phyloP scores from a whole-genome alignment of 2,797 vertebrate species.

The Natrix natrix region DNA sequence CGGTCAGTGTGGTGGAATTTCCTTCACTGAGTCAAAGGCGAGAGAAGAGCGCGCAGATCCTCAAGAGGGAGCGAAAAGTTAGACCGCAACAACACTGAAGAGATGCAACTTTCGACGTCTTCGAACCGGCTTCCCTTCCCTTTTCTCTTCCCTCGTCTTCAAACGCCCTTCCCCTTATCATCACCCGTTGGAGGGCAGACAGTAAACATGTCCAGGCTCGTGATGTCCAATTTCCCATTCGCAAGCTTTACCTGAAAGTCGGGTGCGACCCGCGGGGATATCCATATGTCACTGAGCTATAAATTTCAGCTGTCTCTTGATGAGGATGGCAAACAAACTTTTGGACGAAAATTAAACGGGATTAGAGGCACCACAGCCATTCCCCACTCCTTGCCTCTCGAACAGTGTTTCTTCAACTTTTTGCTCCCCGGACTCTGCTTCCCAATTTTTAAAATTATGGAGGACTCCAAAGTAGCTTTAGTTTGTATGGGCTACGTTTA shows the following conservation, averaged over 20 bases:
- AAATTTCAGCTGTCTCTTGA: not conserved
- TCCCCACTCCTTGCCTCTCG: not conserved
- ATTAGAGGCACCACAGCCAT: not conserved
- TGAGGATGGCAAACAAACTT: not conserved
- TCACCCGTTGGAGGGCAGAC: not conserved
- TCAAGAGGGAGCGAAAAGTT: not conserved
- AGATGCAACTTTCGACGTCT: not conserved
- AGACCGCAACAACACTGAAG: not conserved
- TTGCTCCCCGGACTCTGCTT: not conserved
- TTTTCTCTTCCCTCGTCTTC: not conserved
- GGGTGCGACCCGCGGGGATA: not conserved
- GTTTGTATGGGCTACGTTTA: not conserved
- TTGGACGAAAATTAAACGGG: too few relatives aligned
- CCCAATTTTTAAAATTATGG: not conserved
- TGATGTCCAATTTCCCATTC: not conserved
- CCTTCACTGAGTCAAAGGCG: not conserved
- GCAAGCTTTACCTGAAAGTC: not conserved
- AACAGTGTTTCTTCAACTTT: not conserved
- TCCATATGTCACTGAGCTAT: not conserved
- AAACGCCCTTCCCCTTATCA: not conserved
- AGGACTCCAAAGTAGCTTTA: not conserved
- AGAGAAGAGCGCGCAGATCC: not conserved
- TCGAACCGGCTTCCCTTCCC: not conserved
- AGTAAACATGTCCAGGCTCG: too few relatives aligned
- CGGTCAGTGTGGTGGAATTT: not conserved